Evolutionary conservation across 2,113 vertebrate species (phyloP).

Genomic region (Dendrocopos noguchii): DNA sequence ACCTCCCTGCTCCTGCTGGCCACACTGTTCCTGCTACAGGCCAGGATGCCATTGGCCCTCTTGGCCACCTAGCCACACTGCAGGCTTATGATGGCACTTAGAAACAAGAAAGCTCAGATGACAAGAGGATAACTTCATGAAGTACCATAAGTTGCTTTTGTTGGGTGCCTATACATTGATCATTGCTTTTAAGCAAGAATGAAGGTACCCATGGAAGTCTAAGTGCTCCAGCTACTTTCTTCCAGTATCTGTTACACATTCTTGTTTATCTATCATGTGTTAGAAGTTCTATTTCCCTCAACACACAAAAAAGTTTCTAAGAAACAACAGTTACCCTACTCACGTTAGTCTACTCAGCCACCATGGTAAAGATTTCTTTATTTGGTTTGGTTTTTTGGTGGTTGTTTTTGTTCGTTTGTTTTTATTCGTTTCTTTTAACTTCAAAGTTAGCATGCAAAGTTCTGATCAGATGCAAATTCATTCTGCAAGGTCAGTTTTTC

Average conservation of each 20-base stretch:
- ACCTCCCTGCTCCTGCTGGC: too few species aligned
- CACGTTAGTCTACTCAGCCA: not conserved
- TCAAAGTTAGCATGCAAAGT: not conserved
- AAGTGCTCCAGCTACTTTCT: not conserved
- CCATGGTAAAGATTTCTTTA: rapidly evolving
- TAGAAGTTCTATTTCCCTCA: not conserved
- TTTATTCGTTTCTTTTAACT: not conserved
- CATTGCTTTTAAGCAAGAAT: not conserved
- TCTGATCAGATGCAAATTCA: not conserved
- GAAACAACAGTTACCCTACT: not conserved
- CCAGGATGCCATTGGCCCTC: too few species aligned
- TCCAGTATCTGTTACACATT: not conserved
- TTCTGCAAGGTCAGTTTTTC: not conserved
- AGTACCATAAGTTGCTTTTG: not conserved
- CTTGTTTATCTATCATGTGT: not conserved
- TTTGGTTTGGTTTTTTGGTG: not conserved
- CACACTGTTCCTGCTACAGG: too few species aligned
- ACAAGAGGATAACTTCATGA: not conserved
- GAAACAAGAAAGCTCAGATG: not conserved
- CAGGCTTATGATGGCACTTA: not conserved
- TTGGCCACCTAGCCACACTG: too few species aligned
- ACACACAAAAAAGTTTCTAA: not conserved
- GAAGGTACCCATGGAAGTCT: not conserved
- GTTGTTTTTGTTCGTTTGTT: not conserved
- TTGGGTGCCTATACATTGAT: not conserved